Base-by-base conservation (phyloP, 2,797 vertebrate species). In the Novumbra hubbsi region DNA sequence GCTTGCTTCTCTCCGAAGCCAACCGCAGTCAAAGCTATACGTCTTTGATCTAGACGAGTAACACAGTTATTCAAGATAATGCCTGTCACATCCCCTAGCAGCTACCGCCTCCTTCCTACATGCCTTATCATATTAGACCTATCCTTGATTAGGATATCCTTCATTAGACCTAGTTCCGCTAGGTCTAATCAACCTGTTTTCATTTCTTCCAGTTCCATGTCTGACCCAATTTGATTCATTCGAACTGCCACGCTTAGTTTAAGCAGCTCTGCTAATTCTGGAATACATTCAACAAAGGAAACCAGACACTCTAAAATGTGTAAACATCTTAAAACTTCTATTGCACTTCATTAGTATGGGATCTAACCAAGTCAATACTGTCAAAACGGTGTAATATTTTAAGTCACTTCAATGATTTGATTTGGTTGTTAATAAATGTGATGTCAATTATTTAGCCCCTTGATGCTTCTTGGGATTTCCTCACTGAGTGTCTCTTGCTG, bases 381-480 rank as follows among this genome's bases (percentile, higher is more conserved):
- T 27, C 57, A 62, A 27, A 27, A 5, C 14, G 3, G 24, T 62
- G 21, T 62, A 62, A 15, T 15, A 62, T 2, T 24, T 15, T 15
- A 4, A 27, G 57, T 9, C 9, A 62, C 5, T 62, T 9, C 24
- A 27, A 5, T 62, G 0, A 27, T 24, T 62, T 24, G 1, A 24
- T 24, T 62, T 15, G 57, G 21, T 24, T 24, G 4, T 24, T 62
- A 15, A 27, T 8, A 8, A 15, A 21, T 28, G 12, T 21, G 19
- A 14, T 49, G 4, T 45, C 32, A 27, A 4, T 27, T 72, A 27
- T 19, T 32, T 72, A 9, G 32, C 32, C 41, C 55, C n/a, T 1
- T 63, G 19, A 14, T 62, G 34, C 48, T 32, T 62, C 38, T 71
- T n/a, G 50, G n/a, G 27, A 52, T 71, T 71, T 75, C 50, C 50